Conservation (phyloP, 2,797 vertebrate species). For the Ambastaia sidthimunki region DNA sequence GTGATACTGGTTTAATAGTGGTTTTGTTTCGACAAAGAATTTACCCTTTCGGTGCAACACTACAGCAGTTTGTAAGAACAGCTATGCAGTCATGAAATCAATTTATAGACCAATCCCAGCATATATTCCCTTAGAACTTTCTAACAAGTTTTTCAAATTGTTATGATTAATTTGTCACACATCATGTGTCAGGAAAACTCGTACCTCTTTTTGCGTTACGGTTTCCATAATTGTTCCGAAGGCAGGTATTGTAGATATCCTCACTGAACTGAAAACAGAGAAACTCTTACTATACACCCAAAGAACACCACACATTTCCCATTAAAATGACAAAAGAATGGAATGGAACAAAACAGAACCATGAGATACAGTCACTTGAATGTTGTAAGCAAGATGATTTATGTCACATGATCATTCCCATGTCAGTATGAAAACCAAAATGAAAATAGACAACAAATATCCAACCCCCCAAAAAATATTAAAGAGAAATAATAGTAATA, state of each 20-base stretch:
- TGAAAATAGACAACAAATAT: slow-evolving; percentile 27
- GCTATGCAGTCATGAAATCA: neutral
- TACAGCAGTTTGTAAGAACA: neutral
- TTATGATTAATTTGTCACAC: neutral
- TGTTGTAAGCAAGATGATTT: slow-evolving; percentile 75
- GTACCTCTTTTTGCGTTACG: slow-evolving; percentile 97
- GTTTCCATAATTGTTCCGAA: slow-evolving; percentile 99
- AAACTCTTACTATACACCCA: slow-evolving; percentile 51
- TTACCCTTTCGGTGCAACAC: too few relatives aligned
- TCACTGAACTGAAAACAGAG: slow-evolving; percentile 87
- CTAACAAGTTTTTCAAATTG: too few relatives aligned
- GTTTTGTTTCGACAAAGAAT: too few relatives aligned
- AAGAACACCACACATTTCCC: neutral
- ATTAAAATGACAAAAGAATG: slow-evolving; percentile 17
- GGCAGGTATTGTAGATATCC: slow-evolving; percentile 98
- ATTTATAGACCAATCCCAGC: too few relatives aligned
- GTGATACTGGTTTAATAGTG: too few relatives aligned
- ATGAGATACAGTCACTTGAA: slow-evolving; percentile 45
- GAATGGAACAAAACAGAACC: slow-evolving; percentile 33
- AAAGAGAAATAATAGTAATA: slow-evolving; percentile 51
- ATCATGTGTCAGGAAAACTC: slow-evolving; percentile 1
- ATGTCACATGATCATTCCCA: slow-evolving; percentile 77
- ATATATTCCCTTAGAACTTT: too few relatives aligned
- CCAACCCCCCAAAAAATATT: slow-evolving; percentile 16
- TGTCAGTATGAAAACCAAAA: slow-evolving; percentile 62